Conservation (phyloP, 2,888 invertebrate genomes). For the Himalopsyche kuldschensis region DNA sequence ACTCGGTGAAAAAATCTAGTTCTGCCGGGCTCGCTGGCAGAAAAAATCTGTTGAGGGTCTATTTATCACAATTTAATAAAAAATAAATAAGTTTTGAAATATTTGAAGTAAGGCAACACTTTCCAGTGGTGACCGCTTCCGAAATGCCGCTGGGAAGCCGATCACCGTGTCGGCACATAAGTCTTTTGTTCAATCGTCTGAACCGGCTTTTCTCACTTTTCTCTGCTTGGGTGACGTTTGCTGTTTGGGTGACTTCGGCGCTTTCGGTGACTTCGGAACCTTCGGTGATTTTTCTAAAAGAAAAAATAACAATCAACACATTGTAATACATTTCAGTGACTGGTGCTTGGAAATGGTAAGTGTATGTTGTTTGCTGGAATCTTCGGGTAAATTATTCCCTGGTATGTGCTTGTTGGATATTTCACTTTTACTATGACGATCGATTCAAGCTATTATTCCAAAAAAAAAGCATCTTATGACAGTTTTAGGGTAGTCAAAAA, state of each 20-base stretch:
- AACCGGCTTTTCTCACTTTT: slow-evolving; percentile 10
- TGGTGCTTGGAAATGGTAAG: not conserved
- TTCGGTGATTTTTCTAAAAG: slow-evolving; percentile 73
- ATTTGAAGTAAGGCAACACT: slow-evolving; percentile 26
- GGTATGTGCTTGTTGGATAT: not conserved
- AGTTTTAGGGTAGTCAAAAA: too few species aligned
- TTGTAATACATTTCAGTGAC: not conserved
- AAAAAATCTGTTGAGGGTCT: not conserved
- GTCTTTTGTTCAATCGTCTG: slow-evolving; percentile 19
- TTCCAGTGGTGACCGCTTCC: slow-evolving; percentile 6
- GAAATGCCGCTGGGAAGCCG: not conserved
- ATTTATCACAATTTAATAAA: slow-evolving; percentile 15
- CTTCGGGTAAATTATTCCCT: not conserved
- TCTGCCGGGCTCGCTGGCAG: not conserved
- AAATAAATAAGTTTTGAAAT: slow-evolving; percentile 5
- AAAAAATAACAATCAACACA: slow-evolving; percentile 34
- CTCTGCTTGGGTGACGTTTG: slow-evolving; percentile 11
- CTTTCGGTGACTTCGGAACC: slow-evolving; percentile 43
- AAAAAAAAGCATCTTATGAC: not conserved
- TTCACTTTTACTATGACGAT: not conserved
- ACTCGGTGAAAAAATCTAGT: not conserved
- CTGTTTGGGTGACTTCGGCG: slow-evolving; percentile 30
- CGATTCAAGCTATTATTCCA: not conserved
- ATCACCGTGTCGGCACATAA: not conserved
- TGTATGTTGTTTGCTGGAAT: too few species aligned